Evolutionary conservation across 2,888 invertebrate species (phyloP), one percentile per base, ranked within the genome.

Genomic region (Rotaria magnacalcarata): DNA sequence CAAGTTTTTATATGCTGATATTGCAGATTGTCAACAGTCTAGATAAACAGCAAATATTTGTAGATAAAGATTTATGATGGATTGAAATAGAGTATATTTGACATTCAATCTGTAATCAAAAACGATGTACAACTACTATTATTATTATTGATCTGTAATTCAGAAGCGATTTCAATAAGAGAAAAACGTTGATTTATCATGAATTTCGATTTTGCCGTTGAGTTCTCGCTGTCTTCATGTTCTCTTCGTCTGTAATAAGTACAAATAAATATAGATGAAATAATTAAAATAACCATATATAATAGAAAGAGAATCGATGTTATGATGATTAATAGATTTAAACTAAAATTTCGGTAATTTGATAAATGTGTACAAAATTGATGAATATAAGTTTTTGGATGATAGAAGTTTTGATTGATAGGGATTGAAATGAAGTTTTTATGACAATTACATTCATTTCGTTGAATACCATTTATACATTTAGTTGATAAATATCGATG

Each of bases 171-270:
- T 54, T 54, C 54, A 21, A 54, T 54, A 19, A 54, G 5, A 21
- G 54, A 54, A 54, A 54, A 54, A 21, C 54, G 54, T 54, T 54
- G 21, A 21, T 54, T 54, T 21, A 4, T 54, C 21, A 54, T 19
- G 5, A 54, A 7, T 21, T 54, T 54, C 21, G 54, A 19, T 54
- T 54, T 5, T 21, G 21, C 4, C 19, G 21, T 54, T 21, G 54
- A 54, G 5, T 54, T 19, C 21, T 54, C 21, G 3, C 21, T 19
- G 21, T 54, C 19, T 21, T 54, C 54, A 2, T 19, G 27, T 34
- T 67, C 67, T 67, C 27, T 67, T 67, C 19, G 67, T 34, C n/a
- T 67, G 27, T 67, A 67, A 67, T 67, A 67, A 14, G 67, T 67
- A 27, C 67, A n/a, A 67, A 67, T 34, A 27, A 67, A 34, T 27